These are phyloP conservation scores for Tenrec ecaudatus DNA, from an alignment of 2,113 vertebrate species.

Conservation along the genomic window DNA sequence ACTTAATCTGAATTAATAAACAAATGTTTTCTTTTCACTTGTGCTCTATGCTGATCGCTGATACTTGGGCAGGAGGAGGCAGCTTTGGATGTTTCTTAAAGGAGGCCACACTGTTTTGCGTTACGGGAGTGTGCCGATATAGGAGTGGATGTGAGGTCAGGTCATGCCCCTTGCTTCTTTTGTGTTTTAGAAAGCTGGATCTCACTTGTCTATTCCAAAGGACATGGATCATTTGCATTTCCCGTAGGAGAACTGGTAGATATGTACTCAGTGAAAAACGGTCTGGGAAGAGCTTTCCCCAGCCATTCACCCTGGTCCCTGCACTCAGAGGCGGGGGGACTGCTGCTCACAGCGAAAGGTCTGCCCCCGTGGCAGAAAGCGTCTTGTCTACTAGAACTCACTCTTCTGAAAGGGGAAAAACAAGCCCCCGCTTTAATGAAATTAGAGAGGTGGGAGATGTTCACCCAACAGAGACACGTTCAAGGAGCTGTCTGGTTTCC, in stretches of 20 bases:
- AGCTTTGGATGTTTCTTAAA: slow-evolving; percentile 86
- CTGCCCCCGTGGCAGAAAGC: slow-evolving; percentile 71
- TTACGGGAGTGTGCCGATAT: slow-evolving; percentile 82
- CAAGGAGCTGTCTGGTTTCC: slow-evolving; percentile 80
- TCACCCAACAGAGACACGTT: slow-evolving; percentile 78
- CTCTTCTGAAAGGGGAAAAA: slow-evolving; percentile 65
- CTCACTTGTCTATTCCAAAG: slow-evolving; percentile 80
- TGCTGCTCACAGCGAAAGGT: slow-evolving; percentile 74
- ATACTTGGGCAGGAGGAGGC: slow-evolving; percentile 85
- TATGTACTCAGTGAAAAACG: slow-evolving; percentile 69
- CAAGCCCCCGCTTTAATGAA: slow-evolving; percentile 76
- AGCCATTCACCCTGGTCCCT: neutral
- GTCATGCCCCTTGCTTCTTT: slow-evolving; percentile 77
- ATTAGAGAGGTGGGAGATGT: slow-evolving; percentile 76
- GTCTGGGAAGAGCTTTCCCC: slow-evolving; percentile 69
- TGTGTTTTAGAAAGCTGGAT: slow-evolving; percentile 82
- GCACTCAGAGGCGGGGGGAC: slow-evolving; percentile 25
- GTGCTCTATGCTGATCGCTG: slow-evolving; percentile 85
- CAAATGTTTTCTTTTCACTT: slow-evolving; percentile 86
- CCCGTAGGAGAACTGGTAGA: slow-evolving; percentile 61
- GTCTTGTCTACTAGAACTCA: slow-evolving; percentile 69
- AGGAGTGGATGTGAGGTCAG: slow-evolving; percentile 80
- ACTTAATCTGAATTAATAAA: slow-evolving; percentile 88
- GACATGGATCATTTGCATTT: slow-evolving; percentile 73
- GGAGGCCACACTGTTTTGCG: slow-evolving; percentile 84